A percentile compares a stretch with the other conserved stretches of the same genome.
Evolutionary conservation across 2,888 invertebrate genomes (phyloP).

Genomic region (Seladonia tumulorum): DNA sequence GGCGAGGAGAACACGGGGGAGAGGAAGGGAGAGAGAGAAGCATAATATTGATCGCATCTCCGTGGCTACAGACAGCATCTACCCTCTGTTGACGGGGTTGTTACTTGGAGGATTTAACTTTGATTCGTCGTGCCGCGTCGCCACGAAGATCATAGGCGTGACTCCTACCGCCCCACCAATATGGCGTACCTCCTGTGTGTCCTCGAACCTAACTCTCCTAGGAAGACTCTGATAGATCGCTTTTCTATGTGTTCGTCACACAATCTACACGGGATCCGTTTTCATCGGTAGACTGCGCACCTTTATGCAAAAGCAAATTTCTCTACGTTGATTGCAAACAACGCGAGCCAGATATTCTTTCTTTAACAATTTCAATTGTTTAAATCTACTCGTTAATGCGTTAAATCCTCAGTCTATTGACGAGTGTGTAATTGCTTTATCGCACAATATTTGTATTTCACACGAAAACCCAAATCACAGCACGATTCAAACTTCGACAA

Average conservation of each 20-base stretch:
- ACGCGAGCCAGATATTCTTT: background rate
- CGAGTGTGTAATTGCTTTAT: too few relatives aligned
- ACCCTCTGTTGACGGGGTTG: constrained; percentile 83
- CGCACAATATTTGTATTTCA: too few relatives aligned
- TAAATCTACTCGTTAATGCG: background rate
- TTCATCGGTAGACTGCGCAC: background rate
- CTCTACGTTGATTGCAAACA: too few relatives aligned
- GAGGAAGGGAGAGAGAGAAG: constrained; percentile 67
- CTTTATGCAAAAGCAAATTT: too few relatives aligned
- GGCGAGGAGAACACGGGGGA: constrained; percentile 35
- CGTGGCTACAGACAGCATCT: constrained; percentile 83
- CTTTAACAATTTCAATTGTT: background rate
- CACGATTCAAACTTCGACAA: too few relatives aligned
- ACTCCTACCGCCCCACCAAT: constrained; percentile 59
- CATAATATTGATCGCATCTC: constrained; percentile 84
- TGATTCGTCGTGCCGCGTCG: constrained; percentile 72
- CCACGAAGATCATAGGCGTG: constrained; percentile 71
- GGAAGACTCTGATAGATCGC: background rate
- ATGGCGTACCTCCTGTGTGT: constrained; percentile 46
- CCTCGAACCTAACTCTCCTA: background rate
- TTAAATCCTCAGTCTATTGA: background rate
- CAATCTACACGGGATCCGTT: background rate
- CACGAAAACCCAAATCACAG: background rate
- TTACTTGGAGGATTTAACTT: constrained; percentile 81
- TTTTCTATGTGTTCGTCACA: background rate